Conservation (phyloP, 1,140 invertebrate genomes). For the Drosophila kurseongensis region DNA sequence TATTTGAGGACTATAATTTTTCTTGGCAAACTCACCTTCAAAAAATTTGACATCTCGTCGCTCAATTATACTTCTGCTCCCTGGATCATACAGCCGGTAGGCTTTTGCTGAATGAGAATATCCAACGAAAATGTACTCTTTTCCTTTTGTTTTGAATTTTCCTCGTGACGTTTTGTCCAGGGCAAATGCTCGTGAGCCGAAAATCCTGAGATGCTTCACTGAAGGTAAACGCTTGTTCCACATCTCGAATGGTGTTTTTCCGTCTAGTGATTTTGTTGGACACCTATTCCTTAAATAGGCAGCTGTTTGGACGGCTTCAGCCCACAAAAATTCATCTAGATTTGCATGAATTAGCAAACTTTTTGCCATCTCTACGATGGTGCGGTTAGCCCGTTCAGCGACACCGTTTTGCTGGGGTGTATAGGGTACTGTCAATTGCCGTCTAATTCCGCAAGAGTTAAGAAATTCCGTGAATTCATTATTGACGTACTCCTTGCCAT, state of each 20-base stretch:
- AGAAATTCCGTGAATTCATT: too few relatives aligned
- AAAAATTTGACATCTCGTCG: too few relatives aligned
- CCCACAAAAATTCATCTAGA: neutral
- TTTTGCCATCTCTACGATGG: neutral
- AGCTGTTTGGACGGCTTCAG: neutral
- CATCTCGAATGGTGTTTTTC: neutral
- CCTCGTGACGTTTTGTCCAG: neutral
- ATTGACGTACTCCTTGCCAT: neutral
- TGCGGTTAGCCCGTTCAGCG: neutral
- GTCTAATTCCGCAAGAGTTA: neutral
- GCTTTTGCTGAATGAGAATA: too few relatives aligned
- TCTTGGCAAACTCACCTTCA: too few relatives aligned
- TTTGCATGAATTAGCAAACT: too few relatives aligned
- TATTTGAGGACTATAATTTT: too few relatives aligned
- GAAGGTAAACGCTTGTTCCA: neutral
- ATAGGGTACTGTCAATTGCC: neutral
- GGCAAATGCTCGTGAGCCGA: too few relatives aligned
- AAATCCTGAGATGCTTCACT: too few relatives aligned
- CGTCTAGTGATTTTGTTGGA: neutral
- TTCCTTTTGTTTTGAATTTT: neutral
- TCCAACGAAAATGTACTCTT: neutral
- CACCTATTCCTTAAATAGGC: neutral
- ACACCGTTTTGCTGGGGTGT: neutral
- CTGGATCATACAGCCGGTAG: too few relatives aligned
- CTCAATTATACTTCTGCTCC: too few relatives aligned